phyloP scores from a whole-genome alignment of 2,113 vertebrate species.

The Vidua macroura region DNA sequence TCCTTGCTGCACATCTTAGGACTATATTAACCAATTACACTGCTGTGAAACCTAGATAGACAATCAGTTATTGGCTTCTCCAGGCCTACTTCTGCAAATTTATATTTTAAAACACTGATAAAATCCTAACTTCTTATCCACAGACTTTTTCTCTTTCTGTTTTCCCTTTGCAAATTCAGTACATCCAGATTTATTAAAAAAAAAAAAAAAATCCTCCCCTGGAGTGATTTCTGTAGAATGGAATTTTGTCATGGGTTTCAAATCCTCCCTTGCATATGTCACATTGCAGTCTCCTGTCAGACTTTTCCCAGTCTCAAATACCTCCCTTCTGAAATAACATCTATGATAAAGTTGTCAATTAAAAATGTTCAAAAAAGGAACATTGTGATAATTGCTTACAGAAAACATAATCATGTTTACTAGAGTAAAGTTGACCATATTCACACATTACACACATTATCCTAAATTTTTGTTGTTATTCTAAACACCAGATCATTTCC shows the following conservation, averaged over 20 bases:
- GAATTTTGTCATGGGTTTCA: background rate
- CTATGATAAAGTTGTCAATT: background rate
- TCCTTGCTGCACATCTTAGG: background rate
- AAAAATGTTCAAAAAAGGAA: background rate
- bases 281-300: background rate
- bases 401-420: background rate
- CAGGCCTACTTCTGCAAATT: background rate
- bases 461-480: background rate
- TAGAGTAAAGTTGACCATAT: background rate
- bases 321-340: background rate
- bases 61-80: background rate
- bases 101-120: background rate
- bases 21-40: background rate
- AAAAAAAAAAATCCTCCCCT: background rate
- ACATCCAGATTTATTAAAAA: background rate
- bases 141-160: background rate
- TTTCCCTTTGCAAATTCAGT: background rate
- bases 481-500: background rate
- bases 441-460: background rate
- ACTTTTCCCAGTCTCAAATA: background rate
- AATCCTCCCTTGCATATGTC: background rate
- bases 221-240: background rate
- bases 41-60: background rate
- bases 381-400: background rate
- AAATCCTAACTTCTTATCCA: background rate